Conservation (phyloP, 2,888 invertebrate species). For the Linnaemya tessellans region DNA sequence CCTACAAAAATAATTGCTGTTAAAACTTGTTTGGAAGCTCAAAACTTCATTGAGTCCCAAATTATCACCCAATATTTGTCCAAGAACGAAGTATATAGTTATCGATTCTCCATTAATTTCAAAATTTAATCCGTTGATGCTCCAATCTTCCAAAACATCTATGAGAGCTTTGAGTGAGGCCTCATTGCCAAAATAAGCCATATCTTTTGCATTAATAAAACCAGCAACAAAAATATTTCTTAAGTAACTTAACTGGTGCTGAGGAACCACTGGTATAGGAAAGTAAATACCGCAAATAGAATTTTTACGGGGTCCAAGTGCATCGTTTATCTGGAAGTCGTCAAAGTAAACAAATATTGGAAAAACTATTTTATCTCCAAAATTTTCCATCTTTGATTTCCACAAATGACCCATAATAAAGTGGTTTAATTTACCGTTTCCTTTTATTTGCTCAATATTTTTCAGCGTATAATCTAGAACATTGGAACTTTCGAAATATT, state of each 20-base stretch:
- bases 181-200: constrained; percentile 58
- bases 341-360: constrained; percentile 70
- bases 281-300: constrained; percentile 70
- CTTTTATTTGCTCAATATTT: constrained; percentile 63
- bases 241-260: constrained; percentile 56
- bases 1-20: constrained; percentile 63
- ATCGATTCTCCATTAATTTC: constrained; percentile 20
- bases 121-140: constrained; percentile 50
- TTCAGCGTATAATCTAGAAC: constrained; percentile 55
- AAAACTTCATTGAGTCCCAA: too few relatives aligned
- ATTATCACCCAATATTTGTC: constrained; percentile 71
- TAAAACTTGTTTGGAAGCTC: constrained; percentile 62
- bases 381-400: constrained; percentile 49
- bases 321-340: constrained; percentile 69
- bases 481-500: constrained; percentile 53
- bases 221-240: constrained; percentile 60
- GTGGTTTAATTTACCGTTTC: constrained; percentile 52
- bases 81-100: constrained; percentile 65
- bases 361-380: constrained; percentile 63
- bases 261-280: constrained; percentile 65
- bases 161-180: constrained; percentile 35
- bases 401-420: constrained; percentile 65
- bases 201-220: constrained; percentile 66
- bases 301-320: constrained; percentile 57
- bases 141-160: constrained; percentile 45